Percentiles rank a stretch among this genome's conserved stretches.
These are phyloP conservation scores for Chlorodrepanis virens DNA, from an alignment of 2,113 vertebrate genomes.

Conservation along the genomic window DNA sequence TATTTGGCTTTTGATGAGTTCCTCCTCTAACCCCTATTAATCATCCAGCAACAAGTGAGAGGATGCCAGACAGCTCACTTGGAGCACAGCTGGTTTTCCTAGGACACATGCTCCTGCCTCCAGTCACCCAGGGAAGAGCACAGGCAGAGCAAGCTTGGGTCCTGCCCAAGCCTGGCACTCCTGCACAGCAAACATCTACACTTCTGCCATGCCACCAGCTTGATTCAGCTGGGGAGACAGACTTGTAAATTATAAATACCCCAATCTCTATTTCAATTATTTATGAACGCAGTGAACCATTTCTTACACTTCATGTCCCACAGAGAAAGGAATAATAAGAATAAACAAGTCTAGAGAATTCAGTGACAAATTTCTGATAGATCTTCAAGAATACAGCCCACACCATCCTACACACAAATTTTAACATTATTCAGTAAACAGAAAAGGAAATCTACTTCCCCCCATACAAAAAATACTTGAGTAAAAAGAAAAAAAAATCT, in stretches of 20 bases:
- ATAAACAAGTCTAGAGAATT: not conserved
- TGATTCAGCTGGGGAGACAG: not conserved
- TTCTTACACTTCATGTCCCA: not conserved
- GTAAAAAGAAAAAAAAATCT: not conserved
- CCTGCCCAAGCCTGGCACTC: not conserved
- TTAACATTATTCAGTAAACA: not conserved
- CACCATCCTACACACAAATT: not conserved
- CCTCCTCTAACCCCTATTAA: not conserved
- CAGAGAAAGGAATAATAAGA: not conserved
- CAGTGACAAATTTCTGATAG: not conserved
- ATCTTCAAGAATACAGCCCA: not conserved
- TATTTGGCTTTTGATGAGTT: not conserved
- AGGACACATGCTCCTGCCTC: not conserved
- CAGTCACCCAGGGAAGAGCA: not conserved
- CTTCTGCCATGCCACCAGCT: not conserved
- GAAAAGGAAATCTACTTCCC: not conserved
- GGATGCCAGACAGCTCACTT: not conserved
- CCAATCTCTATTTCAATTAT: not conserved
- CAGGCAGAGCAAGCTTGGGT: not conserved
- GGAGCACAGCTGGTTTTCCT: not conserved
- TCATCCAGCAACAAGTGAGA: not conserved
- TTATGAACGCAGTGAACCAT: not conserved
- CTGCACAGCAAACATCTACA: not conserved
- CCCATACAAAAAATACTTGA: not conserved
- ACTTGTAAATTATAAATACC: not conserved